These are phyloP conservation scores for Cydia fagiglandana DNA, from an alignment of 1,140 invertebrate genomes.

Conservation along the genomic window DNA sequence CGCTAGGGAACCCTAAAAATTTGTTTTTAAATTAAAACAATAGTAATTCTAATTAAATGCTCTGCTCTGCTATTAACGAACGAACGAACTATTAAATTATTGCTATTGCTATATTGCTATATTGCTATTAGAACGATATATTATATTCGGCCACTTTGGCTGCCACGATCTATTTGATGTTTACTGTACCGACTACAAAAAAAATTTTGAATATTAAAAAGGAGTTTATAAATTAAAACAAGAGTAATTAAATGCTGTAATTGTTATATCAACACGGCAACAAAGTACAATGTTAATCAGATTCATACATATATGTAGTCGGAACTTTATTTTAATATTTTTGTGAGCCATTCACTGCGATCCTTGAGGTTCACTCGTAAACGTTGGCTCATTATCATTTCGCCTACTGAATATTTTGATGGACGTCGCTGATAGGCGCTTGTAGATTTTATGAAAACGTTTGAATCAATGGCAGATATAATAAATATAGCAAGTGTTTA, in stretches of 20 bases:
- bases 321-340: constrained; percentile 23
- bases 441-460: background rate
- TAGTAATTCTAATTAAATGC: no score
- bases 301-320: constrained; percentile 4
- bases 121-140: no score
- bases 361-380: constrained; percentile 13
- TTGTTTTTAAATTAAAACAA: no score
- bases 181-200: no score
- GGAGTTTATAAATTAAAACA: background rate
- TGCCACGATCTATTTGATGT: no score
- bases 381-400: constrained; percentile 8
- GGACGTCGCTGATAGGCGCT: background rate
- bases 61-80: no score
- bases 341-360: constrained; percentile 21
- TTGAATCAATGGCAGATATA: background rate
- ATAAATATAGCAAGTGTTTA: background rate
- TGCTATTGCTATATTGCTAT: no score
- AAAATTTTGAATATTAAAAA: no score
- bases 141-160: no score
- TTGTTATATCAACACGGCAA: background rate
- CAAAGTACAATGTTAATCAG: background rate
- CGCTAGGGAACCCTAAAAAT: no score
- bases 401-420: constrained; percentile 23
- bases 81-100: no score
- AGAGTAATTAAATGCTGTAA: background rate